Conservation (phyloP, 2,888 invertebrate species). For the Germaria angustata region DNA sequence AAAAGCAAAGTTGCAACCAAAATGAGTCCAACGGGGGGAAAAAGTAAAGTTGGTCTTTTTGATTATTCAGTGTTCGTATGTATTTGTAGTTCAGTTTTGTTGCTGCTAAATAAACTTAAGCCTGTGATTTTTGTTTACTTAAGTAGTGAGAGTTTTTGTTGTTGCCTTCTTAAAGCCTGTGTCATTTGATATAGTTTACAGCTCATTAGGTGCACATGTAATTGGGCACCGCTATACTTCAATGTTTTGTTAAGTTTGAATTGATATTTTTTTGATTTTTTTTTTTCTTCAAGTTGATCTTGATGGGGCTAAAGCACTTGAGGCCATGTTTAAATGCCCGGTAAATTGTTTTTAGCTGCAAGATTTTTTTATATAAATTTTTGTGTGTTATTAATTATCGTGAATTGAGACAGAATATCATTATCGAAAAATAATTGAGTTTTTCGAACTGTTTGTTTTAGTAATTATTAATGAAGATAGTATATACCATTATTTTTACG, state of each 20-base stretch:
- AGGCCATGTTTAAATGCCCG: slow-evolving; percentile 60
- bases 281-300: neutral
- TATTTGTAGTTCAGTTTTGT: slow-evolving; percentile 17
- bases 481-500: too few relatives aligned
- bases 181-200: slow-evolving; percentile 81
- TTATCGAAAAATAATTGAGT: neutral
- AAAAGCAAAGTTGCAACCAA: neutral
- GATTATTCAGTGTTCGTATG: slow-evolving; percentile 16
- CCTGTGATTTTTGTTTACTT: slow-evolving; percentile 63
- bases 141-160: slow-evolving; percentile 56
- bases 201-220: slow-evolving; percentile 78
- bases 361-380: slow-evolving; percentile 12
- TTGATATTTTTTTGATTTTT: slow-evolving; percentile 44
- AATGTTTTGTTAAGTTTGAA: slow-evolving; percentile 45
- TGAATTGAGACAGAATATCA: neutral
- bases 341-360: slow-evolving; percentile 62
- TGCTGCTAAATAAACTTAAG: slow-evolving; percentile 61
- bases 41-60: slow-evolving; percentile 14
- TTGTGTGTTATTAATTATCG: neutral
- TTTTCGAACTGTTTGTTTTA: neutral
- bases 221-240: slow-evolving; percentile 77
- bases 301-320: slow-evolving; percentile 23
- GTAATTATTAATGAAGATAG: too few relatives aligned
- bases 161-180: slow-evolving; percentile 68
- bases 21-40: slow-evolving; percentile 6